Conservation (phyloP, 2,113 vertebrate genomes). For the Sciurus niger region DNA sequence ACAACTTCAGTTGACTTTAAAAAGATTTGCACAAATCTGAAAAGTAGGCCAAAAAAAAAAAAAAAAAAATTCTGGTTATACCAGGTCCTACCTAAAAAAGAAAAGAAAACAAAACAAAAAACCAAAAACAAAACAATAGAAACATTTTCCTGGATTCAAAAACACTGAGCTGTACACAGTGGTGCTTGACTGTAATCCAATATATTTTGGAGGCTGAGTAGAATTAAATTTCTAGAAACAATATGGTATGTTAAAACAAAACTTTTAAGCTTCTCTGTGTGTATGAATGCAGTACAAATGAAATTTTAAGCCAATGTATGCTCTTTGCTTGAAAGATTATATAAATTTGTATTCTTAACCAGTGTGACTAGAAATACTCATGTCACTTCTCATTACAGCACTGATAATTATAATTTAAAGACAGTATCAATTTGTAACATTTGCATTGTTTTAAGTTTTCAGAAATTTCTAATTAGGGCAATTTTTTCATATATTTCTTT, state of each 20-base stretch:
- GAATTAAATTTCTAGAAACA: slow-evolving; percentile 42
- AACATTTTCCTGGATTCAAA: neutral
- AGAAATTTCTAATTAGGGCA: slow-evolving; percentile 8
- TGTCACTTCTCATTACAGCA: neutral
- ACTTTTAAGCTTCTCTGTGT: neutral
- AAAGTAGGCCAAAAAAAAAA: slow-evolving; percentile 16
- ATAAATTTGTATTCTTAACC: neutral
- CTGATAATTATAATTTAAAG: neutral
- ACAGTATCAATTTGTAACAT: neutral
- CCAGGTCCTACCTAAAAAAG: neutral
- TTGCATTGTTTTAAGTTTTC: slow-evolving; percentile 13
- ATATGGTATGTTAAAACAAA: neutral
- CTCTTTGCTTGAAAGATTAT: neutral
- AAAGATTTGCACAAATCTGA: slow-evolving; percentile 29
- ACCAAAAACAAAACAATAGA: neutral
- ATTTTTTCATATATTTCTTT: neutral
- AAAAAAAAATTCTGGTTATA: neutral
- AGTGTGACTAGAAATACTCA: neutral
- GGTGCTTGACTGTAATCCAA: too few relatives aligned
- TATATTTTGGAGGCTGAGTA: too few relatives aligned
- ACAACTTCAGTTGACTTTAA: neutral
- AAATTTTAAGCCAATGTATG: neutral
- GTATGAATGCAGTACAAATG: neutral
- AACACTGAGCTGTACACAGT: too few relatives aligned
- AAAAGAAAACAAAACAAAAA: neutral